A percentile compares a stretch with the other conserved stretches of the same genome.
Conservation (phyloP, 1,140 invertebrate species). For the Holotrichia oblita region DNA sequence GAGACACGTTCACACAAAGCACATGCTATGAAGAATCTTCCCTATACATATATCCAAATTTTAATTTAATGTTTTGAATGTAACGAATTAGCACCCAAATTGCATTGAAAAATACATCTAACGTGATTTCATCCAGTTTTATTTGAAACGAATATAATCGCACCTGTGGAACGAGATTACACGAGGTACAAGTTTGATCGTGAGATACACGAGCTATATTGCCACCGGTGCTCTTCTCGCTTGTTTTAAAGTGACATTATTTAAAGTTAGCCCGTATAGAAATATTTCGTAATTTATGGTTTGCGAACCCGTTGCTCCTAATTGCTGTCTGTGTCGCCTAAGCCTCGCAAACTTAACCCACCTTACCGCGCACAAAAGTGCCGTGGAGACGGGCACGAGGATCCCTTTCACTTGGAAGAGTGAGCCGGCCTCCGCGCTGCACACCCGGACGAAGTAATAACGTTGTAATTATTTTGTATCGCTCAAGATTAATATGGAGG, state of each 20-base stretch:
- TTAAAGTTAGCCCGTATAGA: slow-evolving; percentile 58
- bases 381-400: neutral
- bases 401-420: neutral
- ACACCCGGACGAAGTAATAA: neutral
- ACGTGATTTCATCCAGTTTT: too few species aligned
- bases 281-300: slow-evolving; percentile 59
- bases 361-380: neutral
- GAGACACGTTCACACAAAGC: too few species aligned
- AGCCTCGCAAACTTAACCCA: slow-evolving; percentile 18
- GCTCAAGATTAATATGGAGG: neutral
- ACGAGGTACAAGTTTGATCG: too few species aligned
- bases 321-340: slow-evolving; percentile 54
- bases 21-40: too few species aligned
- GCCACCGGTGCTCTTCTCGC: slow-evolving; percentile 26
- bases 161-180: too few species aligned
- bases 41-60: too few species aligned
- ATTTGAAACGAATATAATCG: too few species aligned
- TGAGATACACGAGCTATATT: neutral
- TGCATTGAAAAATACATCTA: too few species aligned
- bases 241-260: slow-evolving; percentile 56
- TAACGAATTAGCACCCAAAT: too few species aligned
- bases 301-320: slow-evolving; percentile 56
- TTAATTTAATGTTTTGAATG: too few species aligned
- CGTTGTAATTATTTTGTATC: neutral
- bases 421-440: neutral